Evolutionary conservation across 2,888 invertebrate species (phyloP).

Genomic region (Hemicrepidius hirtus): DNA sequence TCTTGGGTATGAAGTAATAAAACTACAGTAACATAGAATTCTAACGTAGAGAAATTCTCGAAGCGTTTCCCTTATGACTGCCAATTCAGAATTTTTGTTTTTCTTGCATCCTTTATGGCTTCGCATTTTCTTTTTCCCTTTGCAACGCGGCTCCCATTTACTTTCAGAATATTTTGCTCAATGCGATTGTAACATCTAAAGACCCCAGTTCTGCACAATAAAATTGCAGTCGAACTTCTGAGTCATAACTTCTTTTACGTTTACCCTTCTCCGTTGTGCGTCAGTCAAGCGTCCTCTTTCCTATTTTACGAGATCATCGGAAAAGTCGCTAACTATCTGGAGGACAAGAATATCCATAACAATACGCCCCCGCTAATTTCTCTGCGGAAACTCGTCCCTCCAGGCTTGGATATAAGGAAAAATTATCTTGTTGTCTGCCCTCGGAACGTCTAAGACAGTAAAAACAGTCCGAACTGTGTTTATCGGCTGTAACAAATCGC

Average conservation of each 20-base stretch:
- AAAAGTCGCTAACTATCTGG: constrained; percentile 64
- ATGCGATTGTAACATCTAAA: constrained; percentile 37
- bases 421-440: constrained; percentile 51
- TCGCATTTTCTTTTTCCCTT: constrained; percentile 22
- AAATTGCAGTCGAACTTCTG: constrained; percentile 43
- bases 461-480: constrained; percentile 67
- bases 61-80: constrained; percentile 22
- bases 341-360: constrained; percentile 64
- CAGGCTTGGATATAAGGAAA: constrained; percentile 42
- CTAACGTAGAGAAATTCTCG: constrained; percentile 9
- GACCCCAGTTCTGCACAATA: constrained; percentile 39
- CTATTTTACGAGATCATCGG: constrained; percentile 58
- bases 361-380: constrained; percentile 56
- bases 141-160: constrained; percentile 13
- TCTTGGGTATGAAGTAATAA: constrained; percentile 1
- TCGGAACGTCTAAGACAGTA: constrained; percentile 62
- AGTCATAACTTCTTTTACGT: constrained; percentile 42
- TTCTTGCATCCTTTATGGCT: constrained; percentile 20
- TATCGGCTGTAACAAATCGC: constrained; percentile 70
- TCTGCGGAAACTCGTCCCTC: constrained; percentile 37
- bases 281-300: constrained; percentile 45
- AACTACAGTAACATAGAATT: constrained; percentile 1
- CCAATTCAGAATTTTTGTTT: constrained; percentile 32
- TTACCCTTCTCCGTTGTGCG: constrained; percentile 39
- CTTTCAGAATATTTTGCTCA: constrained; percentile 31